A percentile compares a stretch with the other conserved stretches of the same genome.
Evolutionary conservation across 2,797 vertebrate species (phyloP).

Genomic region (Gymnoscopelus microlampas): DNA sequence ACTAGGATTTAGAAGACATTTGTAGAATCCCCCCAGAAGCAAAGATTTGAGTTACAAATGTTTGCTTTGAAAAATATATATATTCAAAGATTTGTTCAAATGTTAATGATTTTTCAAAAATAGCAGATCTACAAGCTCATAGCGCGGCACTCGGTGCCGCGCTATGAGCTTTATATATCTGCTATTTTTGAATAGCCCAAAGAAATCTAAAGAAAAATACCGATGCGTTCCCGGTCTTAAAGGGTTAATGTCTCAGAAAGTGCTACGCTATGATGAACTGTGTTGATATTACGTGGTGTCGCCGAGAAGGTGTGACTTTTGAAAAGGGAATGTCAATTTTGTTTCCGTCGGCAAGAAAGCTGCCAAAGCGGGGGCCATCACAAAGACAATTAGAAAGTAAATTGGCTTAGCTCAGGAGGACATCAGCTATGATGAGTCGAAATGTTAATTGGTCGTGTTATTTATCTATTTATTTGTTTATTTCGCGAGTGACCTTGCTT

Average conservation of each 20-base stretch:
- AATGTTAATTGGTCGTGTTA: background rate
- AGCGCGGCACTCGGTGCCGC: too few species aligned
- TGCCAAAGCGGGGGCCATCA: background rate
- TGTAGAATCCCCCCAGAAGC: too few species aligned
- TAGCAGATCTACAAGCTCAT: too few species aligned
- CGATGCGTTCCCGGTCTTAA: too few species aligned
- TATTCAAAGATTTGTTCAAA: too few species aligned
- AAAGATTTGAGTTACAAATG: too few species aligned
- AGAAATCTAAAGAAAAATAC: too few species aligned
- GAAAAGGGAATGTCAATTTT: background rate
- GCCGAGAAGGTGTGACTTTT: background rate
- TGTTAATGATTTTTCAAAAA: too few species aligned
- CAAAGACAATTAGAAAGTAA: background rate
- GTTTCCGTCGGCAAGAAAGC: background rate
- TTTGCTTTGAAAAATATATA: too few species aligned
- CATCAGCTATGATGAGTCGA: background rate
- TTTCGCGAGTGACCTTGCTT: background rate
- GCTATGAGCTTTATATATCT: too few species aligned
- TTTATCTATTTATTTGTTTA: background rate
- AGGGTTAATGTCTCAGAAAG: conserved; percentile 23
- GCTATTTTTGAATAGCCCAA: too few species aligned
- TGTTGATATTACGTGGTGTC: background rate
- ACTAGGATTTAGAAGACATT: too few species aligned
- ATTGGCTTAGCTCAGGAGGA: background rate
- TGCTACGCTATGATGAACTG: conserved; percentile 30